Evolutionary conservation across 1,140 invertebrate species (phyloP).

Genomic region (Scaptomyza montana): DNA sequence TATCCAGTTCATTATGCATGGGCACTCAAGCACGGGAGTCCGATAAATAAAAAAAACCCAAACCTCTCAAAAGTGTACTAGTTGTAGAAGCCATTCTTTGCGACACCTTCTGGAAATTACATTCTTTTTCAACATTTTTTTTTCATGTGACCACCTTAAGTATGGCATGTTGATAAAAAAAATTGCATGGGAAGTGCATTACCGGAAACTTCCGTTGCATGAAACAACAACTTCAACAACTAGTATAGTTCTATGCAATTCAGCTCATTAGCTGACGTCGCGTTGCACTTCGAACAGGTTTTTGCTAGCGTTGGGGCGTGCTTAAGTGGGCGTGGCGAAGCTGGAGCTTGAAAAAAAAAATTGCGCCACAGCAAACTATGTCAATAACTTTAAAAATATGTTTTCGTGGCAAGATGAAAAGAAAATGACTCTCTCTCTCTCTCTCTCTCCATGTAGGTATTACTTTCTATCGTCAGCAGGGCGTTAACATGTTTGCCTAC

Average conservation of each 20-base stretch:
- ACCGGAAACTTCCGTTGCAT: conserved; percentile 25
- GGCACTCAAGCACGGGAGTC: neutral
- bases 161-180: conserved; percentile 39
- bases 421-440: neutral
- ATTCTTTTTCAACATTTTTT: neutral
- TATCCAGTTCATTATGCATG: neutral
- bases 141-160: conserved; percentile 19
- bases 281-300: conserved; percentile 50
- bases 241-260: conserved; percentile 18
- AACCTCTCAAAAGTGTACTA: neutral
- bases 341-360: conserved; percentile 23
- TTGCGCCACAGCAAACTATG: conserved; percentile 61
- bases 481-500: conserved; percentile 66
- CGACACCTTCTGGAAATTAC: conserved; percentile 10
- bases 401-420: conserved; percentile 8
- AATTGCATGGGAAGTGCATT: conserved; percentile 37
- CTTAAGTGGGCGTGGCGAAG: conserved; percentile 66
- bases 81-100: neutral
- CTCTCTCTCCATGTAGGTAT: neutral
- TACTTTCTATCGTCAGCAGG: conserved; percentile 31
- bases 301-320: conserved; percentile 52
- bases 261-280: conserved; percentile 69
- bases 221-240: conserved; percentile 21
- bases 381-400: conserved; percentile 83
- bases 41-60: no score